These are phyloP conservation scores for Drosophila parabipectinata DNA, from an alignment of 1,140 invertebrate species.

Conservation along the genomic window DNA sequence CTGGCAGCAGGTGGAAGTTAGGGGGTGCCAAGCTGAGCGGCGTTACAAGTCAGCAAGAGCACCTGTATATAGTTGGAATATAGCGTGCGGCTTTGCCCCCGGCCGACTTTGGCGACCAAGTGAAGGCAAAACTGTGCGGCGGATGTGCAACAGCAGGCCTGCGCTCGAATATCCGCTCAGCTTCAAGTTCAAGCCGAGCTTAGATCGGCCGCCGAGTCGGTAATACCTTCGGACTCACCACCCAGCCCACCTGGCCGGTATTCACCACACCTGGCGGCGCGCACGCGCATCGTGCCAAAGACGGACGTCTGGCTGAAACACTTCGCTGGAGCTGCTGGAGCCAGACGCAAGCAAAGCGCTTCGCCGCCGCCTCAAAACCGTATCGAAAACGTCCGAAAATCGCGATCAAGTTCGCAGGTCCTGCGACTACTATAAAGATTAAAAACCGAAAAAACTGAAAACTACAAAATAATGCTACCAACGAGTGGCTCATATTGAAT, in stretches of 20 bases:
- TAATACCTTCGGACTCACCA: constrained; percentile 11
- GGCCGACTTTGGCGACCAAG: constrained; percentile 1
- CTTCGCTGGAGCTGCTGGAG: constrained; percentile 76
- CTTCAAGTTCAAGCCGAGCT: constrained; percentile 55
- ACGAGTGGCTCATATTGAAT: constrained; percentile 23
- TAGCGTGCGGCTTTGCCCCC: constrained; percentile 1
- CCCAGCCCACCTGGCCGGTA: constrained; percentile 20
- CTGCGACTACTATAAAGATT: constrained; percentile 25
- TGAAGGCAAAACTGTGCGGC: constrained; percentile 38
- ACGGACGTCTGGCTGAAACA: constrained; percentile 45
- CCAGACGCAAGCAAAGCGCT: constrained; percentile 77
- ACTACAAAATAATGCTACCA: constrained; percentile 46
- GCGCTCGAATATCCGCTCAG: constrained; percentile 6
- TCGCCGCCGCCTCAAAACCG: constrained; percentile 39
- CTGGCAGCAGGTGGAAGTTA: constrained; percentile 10
- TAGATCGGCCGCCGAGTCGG: constrained; percentile 6
- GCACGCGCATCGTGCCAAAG: constrained; percentile 41
- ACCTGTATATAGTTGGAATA: constrained; percentile 14
- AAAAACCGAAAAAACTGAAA: constrained; percentile 10
- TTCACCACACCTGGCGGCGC: constrained; percentile 55
- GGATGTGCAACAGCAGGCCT: constrained; percentile 13
- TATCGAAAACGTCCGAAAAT: constrained; percentile 1
- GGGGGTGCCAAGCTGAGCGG: constrained; percentile 14
- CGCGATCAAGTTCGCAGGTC: constrained; percentile 14
- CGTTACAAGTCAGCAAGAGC: constrained; percentile 9